phyloP scores from a whole-genome alignment of 53 echinoderm and acorn worm species.

The Glandiceps talaboti region DNA sequence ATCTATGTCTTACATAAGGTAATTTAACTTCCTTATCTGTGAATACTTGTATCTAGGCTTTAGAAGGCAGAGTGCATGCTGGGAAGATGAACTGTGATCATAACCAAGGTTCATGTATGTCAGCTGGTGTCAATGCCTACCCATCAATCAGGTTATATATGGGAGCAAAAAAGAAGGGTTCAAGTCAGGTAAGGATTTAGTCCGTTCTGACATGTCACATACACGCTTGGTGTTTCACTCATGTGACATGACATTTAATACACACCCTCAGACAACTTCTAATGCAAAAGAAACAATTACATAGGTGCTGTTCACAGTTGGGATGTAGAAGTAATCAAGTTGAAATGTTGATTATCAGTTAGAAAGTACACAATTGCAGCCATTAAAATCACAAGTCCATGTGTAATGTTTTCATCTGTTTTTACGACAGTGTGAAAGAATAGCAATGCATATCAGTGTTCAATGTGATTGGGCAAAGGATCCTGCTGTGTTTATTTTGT shows the following conservation, averaged over 20 bases:
- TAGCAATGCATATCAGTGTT: too few species aligned
- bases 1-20: too few species aligned
- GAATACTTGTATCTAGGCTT: too few species aligned
- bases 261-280: neutral
- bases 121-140: constrained; percentile 62
- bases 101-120: constrained; percentile 57
- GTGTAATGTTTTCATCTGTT: too few species aligned
- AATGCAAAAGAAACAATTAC: too few species aligned
- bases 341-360: too few species aligned
- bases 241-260: neutral
- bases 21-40: too few species aligned
- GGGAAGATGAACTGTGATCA: constrained; percentile 82
- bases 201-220: neutral
- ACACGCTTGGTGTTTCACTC: neutral
- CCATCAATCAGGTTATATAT: constrained; percentile 80
- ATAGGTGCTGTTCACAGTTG: neutral
- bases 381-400: neutral
- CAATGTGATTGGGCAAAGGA: too few species aligned
- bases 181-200: constrained; percentile 33
- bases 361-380: too few species aligned
- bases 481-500: too few species aligned
- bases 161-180: constrained; percentile 56
- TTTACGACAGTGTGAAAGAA: too few species aligned
- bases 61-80: constrained; percentile 61
- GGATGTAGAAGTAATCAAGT: neutral